A percentile compares a stretch with the other conserved stretches of the same genome.
phyloP scores from a whole-genome alignment of 1,140 invertebrate species.

The Littorina saxatilis region DNA sequence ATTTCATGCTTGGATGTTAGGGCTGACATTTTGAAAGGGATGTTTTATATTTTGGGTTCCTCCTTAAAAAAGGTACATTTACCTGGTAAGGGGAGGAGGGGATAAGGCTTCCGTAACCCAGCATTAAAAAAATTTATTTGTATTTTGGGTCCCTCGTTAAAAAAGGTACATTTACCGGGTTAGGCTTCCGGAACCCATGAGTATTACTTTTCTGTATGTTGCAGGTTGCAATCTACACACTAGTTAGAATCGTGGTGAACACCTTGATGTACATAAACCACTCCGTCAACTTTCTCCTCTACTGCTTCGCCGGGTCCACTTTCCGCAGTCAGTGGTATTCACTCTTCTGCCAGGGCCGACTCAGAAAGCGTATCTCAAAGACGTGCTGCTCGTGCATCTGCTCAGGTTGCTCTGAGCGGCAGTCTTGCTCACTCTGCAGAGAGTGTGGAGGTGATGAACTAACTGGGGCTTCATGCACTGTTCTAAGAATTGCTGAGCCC shows the following conservation, averaged over 20 bases:
- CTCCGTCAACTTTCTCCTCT: slow-evolving; percentile 44
- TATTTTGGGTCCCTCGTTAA: too few species aligned
- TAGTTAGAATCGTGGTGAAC: slow-evolving; percentile 21
- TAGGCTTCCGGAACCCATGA: too few species aligned
- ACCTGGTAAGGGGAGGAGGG: too few species aligned
- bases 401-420: background rate
- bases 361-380: background rate
- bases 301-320: slow-evolving; percentile 40
- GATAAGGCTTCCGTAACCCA: too few species aligned
- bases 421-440: background rate
- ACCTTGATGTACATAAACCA: slow-evolving; percentile 45
- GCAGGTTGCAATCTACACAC: slow-evolving; percentile 23
- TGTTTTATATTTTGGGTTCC: too few species aligned
- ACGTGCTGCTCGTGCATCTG: background rate
- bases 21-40: too few species aligned
- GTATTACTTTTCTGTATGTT: too few species aligned
- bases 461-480: background rate
- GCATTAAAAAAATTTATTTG: too few species aligned
- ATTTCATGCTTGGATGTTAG: too few species aligned
- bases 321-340: slow-evolving; percentile 32
- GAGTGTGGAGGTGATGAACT: background rate
- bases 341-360: background rate
- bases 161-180: too few species aligned
- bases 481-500: background rate
- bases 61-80: too few species aligned